These are phyloP conservation scores for Phymanthus crucifer DNA, from an alignment of 92 coral and sea anemone genomes.

Conservation along the genomic window DNA sequence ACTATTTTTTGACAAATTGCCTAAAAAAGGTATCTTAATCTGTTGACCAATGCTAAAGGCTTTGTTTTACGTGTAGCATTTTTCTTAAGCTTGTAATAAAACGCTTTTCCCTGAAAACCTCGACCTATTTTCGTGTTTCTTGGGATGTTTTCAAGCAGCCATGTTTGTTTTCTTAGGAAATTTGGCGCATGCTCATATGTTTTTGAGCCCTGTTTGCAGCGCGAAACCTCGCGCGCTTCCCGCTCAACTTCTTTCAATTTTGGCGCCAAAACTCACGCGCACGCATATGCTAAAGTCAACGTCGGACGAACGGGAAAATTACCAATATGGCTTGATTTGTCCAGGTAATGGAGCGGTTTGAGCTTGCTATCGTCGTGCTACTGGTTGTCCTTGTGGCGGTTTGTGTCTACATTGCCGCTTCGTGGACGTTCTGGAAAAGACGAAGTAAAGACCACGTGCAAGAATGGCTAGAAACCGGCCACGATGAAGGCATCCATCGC, in stretches of 20 bases:
- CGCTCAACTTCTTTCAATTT: too few relatives aligned
- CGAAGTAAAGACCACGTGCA: constrained; percentile 36
- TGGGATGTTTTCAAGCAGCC: too few relatives aligned
- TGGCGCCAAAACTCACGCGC: too few relatives aligned
- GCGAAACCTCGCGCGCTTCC: too few relatives aligned
- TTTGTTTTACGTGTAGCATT: too few relatives aligned
- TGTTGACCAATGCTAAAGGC: too few relatives aligned
- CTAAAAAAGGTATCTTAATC: too few relatives aligned
- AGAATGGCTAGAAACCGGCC: constrained; percentile 28
- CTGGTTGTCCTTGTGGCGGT: constrained; percentile 66
- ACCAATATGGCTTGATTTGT: neutral
- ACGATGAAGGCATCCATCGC: constrained; percentile 21
- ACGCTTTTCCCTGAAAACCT: too few relatives aligned
- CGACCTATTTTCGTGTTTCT: too few relatives aligned
- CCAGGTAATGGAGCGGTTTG: constrained; percentile 75
- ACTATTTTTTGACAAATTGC: neutral
- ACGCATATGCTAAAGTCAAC: neutral
- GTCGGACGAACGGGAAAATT: neutral
- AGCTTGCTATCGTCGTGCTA: constrained; percentile 68
- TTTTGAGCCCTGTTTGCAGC: too few relatives aligned
- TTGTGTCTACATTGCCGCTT: constrained; percentile 63
- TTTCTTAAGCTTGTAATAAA: neutral
- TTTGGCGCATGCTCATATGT: too few relatives aligned
- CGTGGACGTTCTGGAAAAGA: constrained; percentile 74
- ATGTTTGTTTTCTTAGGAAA: too few relatives aligned